Percentiles rank a stretch among this genome's conserved stretches.
phyloP scores from a whole-genome alignment of 2,113 vertebrate genomes.

The Chlamydotis undulata region DNA sequence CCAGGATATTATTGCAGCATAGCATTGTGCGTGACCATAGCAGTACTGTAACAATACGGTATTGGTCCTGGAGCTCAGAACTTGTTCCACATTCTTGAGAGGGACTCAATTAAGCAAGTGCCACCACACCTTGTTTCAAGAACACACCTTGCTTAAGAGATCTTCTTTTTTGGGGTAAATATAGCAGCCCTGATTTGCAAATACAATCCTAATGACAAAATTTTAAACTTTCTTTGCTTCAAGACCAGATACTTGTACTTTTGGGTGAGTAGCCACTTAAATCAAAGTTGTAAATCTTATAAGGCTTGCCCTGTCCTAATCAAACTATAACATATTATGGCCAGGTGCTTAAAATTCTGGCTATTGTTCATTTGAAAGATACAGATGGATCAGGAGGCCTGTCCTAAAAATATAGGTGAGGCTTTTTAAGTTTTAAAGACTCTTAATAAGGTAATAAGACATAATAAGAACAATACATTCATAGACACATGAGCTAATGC shows the following conservation, averaged over 20 bases:
- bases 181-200: neutral
- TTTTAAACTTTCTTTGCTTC: neutral
- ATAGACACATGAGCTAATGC: neutral
- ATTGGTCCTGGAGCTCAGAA: neutral
- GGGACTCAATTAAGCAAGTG: too few relatives aligned
- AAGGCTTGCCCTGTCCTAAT: neutral
- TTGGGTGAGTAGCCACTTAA: neutral
- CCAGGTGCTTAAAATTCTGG: neutral
- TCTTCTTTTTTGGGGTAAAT: neutral
- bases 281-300: neutral
- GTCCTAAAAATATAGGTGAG: neutral
- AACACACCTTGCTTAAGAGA: neutral
- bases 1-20: neutral
- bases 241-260: neutral
- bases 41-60: neutral
- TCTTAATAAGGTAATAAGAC: neutral
- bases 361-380: neutral
- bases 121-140: too few relatives aligned
- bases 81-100: too few relatives aligned
- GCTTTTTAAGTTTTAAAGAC: neutral
- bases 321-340: neutral
- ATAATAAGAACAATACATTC: neutral
- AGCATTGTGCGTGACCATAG: neutral
- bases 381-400: neutral
- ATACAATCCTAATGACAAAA: neutral